Evolutionary conservation across 2,888 invertebrate species (phyloP), one percentile per base, ranked within the genome.

Genomic region (Phlogophora meticulosa): DNA sequence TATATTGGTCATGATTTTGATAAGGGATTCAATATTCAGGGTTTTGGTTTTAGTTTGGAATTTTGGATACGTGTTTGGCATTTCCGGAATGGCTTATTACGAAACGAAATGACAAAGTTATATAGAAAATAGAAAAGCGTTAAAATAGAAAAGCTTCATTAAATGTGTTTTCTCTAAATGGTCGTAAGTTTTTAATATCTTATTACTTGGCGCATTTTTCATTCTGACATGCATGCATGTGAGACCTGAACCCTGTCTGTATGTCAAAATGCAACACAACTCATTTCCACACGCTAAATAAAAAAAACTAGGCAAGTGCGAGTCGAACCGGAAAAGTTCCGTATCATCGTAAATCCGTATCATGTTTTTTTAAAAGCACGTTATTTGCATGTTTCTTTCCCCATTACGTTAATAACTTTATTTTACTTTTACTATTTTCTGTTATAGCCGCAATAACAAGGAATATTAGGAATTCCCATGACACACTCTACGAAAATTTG

Each of bases 1-100:
- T 51, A 38, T 43, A 43, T 46, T 57, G 9, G 43, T 15, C 48
- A 60, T 58, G 51, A 32, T 66, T 78, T 66, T 57, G 70, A 70
- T 51, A 52, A 43, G n/a, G 38, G 43, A n/a, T 52, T 28, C 4
- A 24, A 57, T 74, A 15, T 59, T 53, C 45, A 28, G 55, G 32
- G 63, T 32, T 36, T 34, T 48, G 13, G 40, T 61, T 49, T 59
- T 60, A 49, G 48, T 71, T 71, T 22, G 17, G 36, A 5, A 49
- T 40, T 71, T 71, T 22, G 15, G 36, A 5, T 62, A 65, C 55
- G 42, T 61, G 55, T 61, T 55, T 51, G n/a, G 40, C 32, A 15
- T 69, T 51, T 65, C 51, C 24, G 52, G 45, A 24, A 28, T 28
- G 28, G 5, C 28, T 28, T 28, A 28, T 28, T 28, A n/a, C n/a